phyloP scores from a whole-genome alignment of 2,113 vertebrate genomes.

The Hippocampus zosterae region DNA sequence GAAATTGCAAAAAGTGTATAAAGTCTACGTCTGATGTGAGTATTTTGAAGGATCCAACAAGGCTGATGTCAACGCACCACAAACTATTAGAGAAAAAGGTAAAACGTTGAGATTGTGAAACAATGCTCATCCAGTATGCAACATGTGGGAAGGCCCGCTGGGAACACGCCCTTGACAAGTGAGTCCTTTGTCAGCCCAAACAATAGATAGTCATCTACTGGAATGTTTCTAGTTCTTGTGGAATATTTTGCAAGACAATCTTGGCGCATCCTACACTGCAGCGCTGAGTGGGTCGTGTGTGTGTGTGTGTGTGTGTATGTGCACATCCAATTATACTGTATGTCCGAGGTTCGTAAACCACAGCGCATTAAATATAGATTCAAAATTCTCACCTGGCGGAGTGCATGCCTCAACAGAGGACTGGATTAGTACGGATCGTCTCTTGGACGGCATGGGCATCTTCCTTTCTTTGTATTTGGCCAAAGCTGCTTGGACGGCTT shows the following conservation, averaged over 20 bases:
- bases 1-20: too few species aligned
- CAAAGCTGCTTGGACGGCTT: conserved; percentile 94
- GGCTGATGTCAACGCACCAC: conserved; percentile 25
- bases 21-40: too few species aligned
- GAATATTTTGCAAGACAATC: conserved; percentile 30
- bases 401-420: conserved; percentile 87
- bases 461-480: conserved; percentile 93
- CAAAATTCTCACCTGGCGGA: conserved; percentile 81
- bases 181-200: conserved; percentile 39
- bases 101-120: conserved; percentile 46
- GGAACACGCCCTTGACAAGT: conserved; percentile 38
- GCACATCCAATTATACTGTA: neutral
- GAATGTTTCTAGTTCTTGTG: conserved; percentile 32
- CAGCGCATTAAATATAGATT: neutral
- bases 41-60: neutral
- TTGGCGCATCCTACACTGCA: conserved; percentile 28
- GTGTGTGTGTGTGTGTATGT: neutral
- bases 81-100: conserved; percentile 33
- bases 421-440: conserved; percentile 87
- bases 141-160: conserved; percentile 55
- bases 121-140: conserved; percentile 46
- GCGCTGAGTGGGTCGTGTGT: conserved; percentile 18
- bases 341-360: neutral
- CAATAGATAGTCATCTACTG: conserved; percentile 56
- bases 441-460: conserved; percentile 97